Conservation (phyloP, 2,797 vertebrate genomes). For the Hephaestus fuliginosus region DNA sequence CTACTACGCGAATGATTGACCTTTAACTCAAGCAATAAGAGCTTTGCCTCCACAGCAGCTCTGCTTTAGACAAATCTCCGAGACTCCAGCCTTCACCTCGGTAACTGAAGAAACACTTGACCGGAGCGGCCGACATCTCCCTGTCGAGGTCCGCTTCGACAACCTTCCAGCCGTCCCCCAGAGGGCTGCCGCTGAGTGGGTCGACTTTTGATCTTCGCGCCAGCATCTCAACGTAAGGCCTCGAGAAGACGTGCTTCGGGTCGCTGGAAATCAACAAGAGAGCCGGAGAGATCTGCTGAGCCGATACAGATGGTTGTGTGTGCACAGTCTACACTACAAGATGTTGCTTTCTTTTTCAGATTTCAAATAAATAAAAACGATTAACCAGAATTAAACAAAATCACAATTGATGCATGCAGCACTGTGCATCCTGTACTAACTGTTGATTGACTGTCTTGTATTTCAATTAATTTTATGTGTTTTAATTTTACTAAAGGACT, state of each 20-base stretch:
- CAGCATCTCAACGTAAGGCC: slow-evolving; percentile 80
- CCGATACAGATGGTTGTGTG: neutral
- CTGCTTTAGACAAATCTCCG: neutral
- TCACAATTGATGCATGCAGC: neutral
- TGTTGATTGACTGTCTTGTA: neutral
- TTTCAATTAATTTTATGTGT: neutral
- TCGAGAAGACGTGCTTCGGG: slow-evolving; percentile 81
- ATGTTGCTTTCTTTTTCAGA: neutral
- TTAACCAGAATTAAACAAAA: neutral
- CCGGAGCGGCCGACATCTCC: slow-evolving; percentile 72
- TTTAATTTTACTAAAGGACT: neutral
- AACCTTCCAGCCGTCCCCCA: slow-evolving; percentile 77
- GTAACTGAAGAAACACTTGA: slow-evolving; percentile 82
- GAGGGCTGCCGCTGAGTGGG: slow-evolving; percentile 72
- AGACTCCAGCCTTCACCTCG: slow-evolving; percentile 65
- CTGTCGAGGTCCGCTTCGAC: slow-evolving; percentile 77
- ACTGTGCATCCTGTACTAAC: neutral
- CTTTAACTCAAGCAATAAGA: neutral
- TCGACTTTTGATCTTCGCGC: slow-evolving; percentile 78
- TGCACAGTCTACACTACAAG: neutral
- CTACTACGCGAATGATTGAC: neutral
- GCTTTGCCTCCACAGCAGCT: slow-evolving; percentile 1
- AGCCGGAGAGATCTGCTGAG: neutral
- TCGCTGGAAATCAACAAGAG: slow-evolving; percentile 69
- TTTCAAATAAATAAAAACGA: neutral